Evolutionary conservation across 2,797 vertebrate genomes (phyloP).

Genomic region (Hephaestus fuliginosus): DNA sequence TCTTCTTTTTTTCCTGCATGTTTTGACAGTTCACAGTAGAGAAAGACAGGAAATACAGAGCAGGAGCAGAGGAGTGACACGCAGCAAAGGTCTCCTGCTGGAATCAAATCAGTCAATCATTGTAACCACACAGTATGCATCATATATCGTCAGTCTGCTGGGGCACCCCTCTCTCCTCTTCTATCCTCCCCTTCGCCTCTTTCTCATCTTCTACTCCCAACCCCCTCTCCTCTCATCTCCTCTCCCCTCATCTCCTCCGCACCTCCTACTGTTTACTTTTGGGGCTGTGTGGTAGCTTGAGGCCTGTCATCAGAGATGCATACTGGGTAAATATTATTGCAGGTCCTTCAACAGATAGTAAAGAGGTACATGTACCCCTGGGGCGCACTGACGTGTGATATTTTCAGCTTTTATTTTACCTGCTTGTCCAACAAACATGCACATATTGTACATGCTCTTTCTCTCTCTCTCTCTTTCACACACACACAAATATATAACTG

Average conservation of each 20-base stretch:
- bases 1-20: not conserved
- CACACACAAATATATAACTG: conserved; percentile 5
- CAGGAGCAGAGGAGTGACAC: not conserved
- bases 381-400: conserved; percentile 68
- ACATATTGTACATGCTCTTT: not conserved
- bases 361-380: conserved; percentile 58
- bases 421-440: conserved; percentile 45
- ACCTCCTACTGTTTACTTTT: conserved; percentile 63
- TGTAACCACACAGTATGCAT: conserved; percentile 6
- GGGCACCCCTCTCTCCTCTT: not conserved
- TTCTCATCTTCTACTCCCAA: conserved; percentile 1
- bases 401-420: conserved; percentile 63
- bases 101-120: conserved; percentile 3
- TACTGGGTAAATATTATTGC: conserved; percentile 81
- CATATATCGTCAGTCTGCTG: not conserved
- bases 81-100: not conserved
- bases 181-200: conserved; percentile 4
- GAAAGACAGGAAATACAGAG: not conserved
- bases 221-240: conserved; percentile 8
- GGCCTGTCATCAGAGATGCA: conserved; percentile 69
- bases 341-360: conserved; percentile 68
- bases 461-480: not conserved
- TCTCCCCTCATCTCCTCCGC: conserved; percentile 23
- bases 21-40: conserved; percentile 4
- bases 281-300: conserved; percentile 52